These are phyloP conservation scores for Epinotia brunnichana DNA, from an alignment of 2,888 invertebrate species.

Conservation along the genomic window DNA sequence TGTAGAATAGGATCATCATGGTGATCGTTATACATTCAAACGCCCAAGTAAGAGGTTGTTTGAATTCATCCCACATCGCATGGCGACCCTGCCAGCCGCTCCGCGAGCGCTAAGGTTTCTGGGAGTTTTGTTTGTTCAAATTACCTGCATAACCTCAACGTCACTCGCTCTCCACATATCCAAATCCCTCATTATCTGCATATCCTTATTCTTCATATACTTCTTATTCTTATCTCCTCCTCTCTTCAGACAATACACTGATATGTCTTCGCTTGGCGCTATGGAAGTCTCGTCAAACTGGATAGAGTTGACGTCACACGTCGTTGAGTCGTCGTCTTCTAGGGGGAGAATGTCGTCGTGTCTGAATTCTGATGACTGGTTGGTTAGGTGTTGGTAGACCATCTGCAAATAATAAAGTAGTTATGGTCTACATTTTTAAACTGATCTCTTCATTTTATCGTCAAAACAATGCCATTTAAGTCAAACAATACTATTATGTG, in stretches of 20 bases:
- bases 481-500: too few relatives aligned
- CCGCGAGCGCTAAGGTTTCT: too few relatives aligned
- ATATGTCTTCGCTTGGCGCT: constrained; percentile 67
- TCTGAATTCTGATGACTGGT: constrained; percentile 57
- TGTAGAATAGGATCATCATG: too few relatives aligned
- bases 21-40: too few relatives aligned
- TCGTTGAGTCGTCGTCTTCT: constrained; percentile 65
- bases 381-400: constrained; percentile 63
- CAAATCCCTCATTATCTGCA: constrained; percentile 64
- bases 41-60: too few relatives aligned
- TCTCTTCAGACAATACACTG: constrained; percentile 65
- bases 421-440: too few relatives aligned
- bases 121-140: too few relatives aligned
- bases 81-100: too few relatives aligned
- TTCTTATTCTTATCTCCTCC: constrained; percentile 59
- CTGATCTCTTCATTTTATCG: too few relatives aligned
- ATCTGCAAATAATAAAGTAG: constrained; percentile 51
- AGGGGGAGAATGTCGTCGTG: constrained; percentile 52
- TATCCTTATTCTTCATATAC: constrained; percentile 64
- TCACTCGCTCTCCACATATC: constrained; percentile 78
- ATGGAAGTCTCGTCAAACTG: constrained; percentile 68
- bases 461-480: too few relatives aligned
- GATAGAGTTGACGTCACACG: constrained; percentile 68
- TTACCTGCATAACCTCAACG: constrained; percentile 73
- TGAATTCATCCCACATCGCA: too few relatives aligned